A percentile compares a stretch with the other conserved stretches of the same genome.
Evolutionary conservation across 1,140 invertebrate species (phyloP).

Genomic region (Drosophila nebulosa): DNA sequence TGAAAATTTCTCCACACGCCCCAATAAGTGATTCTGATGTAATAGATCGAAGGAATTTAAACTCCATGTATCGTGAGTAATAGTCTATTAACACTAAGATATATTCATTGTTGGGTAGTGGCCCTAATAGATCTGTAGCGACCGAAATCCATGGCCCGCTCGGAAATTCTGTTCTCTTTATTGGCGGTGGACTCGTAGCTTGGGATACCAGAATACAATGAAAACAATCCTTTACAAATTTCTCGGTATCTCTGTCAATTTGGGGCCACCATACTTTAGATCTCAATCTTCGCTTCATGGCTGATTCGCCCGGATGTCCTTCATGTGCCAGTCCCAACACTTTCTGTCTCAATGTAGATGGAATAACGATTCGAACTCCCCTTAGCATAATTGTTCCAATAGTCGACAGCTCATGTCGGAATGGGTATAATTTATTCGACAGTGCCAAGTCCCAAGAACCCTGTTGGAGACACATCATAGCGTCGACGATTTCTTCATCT

Average conservation of each 20-base stretch:
- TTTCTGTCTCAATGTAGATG: no score
- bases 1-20: not conserved
- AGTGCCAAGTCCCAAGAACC: not conserved
- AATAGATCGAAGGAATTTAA: not conserved
- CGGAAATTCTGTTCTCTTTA: constrained; percentile 11
- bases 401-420: not conserved
- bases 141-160: constrained; percentile 12
- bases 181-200: constrained; percentile 6
- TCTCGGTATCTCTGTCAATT: no score
- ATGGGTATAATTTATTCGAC: not conserved
- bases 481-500: constrained; percentile 11
- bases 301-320: constrained; percentile 2
- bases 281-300: constrained; percentile 30
- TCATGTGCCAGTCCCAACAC: not conserved
- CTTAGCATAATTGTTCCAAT: no score
- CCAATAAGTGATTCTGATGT: not conserved
- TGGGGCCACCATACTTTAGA: constrained; percentile 82
- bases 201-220: constrained; percentile 66
- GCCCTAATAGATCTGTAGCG: constrained; percentile 16
- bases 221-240: constrained; percentile 81
- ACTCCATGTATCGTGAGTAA: constrained; percentile 21
- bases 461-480: not conserved
- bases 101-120: constrained; percentile 20
- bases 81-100: constrained; percentile 27
- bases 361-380: no score